Percentiles rank a stretch among this genome's conserved stretches.
phyloP scores from a whole-genome alignment of 2,113 vertebrate species.

The Pionites leucogaster region DNA sequence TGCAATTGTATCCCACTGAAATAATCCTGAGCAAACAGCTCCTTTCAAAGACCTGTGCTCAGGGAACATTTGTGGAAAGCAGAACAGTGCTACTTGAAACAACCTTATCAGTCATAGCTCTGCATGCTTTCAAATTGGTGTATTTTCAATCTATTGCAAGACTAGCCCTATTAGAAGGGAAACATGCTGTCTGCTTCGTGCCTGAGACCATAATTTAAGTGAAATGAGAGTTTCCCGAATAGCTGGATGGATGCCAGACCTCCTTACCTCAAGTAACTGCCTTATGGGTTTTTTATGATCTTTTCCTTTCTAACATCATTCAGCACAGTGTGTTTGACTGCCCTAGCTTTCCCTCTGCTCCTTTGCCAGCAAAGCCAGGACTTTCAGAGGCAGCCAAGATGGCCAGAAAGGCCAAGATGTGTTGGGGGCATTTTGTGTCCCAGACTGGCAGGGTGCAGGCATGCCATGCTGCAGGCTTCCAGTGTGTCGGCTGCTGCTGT shows the following conservation, averaged over 20 bases:
- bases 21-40: slow-evolving; percentile 20
- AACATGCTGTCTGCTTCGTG: background rate
- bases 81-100: background rate
- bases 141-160: background rate
- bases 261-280: background rate
- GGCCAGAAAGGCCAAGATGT: background rate
- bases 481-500: rapidly evolving
- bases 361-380: background rate
- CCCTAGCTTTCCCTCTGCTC: background rate
- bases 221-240: background rate
- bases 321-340: background rate
- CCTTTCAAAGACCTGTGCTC: background rate
- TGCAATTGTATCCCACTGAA: background rate
- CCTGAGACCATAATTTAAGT: slow-evolving; percentile 5
- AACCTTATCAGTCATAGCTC: background rate
- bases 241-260: background rate
- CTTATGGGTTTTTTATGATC: background rate
- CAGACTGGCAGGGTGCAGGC: background rate
- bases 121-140: background rate
- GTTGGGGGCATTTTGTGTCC: background rate
- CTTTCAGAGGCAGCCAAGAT: background rate
- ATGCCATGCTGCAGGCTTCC: background rate
- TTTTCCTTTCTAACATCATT: background rate
- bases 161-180: background rate
- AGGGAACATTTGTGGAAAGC: background rate